Percentiles rank a stretch among this genome's conserved stretches.
Conservation (phyloP, 2,797 vertebrate genomes). For the Pipistrellus pygmaeus region DNA sequence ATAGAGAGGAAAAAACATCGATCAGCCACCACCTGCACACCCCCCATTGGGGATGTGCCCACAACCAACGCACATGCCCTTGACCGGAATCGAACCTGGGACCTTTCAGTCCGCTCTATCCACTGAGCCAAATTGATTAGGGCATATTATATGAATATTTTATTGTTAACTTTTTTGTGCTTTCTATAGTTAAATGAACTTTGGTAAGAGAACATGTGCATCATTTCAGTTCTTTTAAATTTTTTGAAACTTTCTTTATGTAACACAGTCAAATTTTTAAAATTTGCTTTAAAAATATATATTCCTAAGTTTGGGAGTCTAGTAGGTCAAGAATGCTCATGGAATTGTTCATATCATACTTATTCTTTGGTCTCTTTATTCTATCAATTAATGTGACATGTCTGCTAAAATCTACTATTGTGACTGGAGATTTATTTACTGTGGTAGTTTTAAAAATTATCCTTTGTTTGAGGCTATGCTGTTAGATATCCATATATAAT, state of each 20-base stretch:
- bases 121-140: no score
- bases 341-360: not conserved
- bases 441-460: not conserved
- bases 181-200: not conserved
- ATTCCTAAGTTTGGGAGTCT: not conserved
- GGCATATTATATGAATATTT: not conserved
- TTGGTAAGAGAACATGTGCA: not conserved
- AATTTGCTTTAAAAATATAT: not conserved
- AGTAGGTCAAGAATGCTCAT: not conserved
- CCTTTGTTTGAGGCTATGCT: not conserved
- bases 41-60: no score
- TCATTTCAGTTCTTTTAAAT: not conserved
- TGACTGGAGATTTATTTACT: not conserved
- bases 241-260: conserved; percentile 27
- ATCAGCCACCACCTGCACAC: no score
- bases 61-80: no score
- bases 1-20: no score
- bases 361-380: not conserved
- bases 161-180: not conserved
- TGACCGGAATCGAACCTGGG: no score
- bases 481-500: not conserved
- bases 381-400: conserved; percentile 6
- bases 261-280: not conserved
- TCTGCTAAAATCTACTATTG: not conserved
- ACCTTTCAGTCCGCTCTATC: no score